Conservation (phyloP, 2,113 vertebrate genomes). For the Odocoileus hemionus region DNA sequence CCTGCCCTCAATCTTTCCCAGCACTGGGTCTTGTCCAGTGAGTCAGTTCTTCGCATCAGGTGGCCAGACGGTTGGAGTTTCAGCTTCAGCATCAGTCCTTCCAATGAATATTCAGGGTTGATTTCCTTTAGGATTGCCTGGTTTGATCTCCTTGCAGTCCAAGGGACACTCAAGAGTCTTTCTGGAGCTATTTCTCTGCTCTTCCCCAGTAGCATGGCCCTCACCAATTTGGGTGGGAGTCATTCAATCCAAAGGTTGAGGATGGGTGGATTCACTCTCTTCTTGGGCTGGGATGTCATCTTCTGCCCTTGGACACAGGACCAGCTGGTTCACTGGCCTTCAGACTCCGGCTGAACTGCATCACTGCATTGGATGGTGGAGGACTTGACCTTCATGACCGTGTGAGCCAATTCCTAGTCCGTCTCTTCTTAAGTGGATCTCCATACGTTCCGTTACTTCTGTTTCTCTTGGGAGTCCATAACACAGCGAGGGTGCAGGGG, state of each 20-base stretch:
- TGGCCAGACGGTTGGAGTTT: background rate
- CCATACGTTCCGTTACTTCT: fast-evolving
- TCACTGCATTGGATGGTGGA: fast-evolving
- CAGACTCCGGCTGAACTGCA: background rate
- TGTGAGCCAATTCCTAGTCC: background rate
- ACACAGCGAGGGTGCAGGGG: fast-evolving
- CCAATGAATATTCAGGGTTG: background rate
- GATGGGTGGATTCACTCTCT: fast-evolving
- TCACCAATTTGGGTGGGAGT: fast-evolving
- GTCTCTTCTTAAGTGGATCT: fast-evolving
- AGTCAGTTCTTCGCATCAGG: background rate
- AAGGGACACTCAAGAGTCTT: background rate
- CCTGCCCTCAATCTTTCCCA: background rate
- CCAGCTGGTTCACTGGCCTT: background rate
- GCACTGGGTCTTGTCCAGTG: background rate
- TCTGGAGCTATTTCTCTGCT: background rate
- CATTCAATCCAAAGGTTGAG: background rate
- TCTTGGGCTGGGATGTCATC: background rate
- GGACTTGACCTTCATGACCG: fast-evolving
- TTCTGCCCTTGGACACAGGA: background rate
- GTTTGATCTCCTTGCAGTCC: background rate
- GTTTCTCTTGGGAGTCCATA: background rate
- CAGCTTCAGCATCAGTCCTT: background rate
- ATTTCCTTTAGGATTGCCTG: background rate
- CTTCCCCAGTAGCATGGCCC: background rate